These are phyloP conservation scores for Calycopis cecrops DNA, from an alignment of 1,140 invertebrate species.

Conservation along the genomic window DNA sequence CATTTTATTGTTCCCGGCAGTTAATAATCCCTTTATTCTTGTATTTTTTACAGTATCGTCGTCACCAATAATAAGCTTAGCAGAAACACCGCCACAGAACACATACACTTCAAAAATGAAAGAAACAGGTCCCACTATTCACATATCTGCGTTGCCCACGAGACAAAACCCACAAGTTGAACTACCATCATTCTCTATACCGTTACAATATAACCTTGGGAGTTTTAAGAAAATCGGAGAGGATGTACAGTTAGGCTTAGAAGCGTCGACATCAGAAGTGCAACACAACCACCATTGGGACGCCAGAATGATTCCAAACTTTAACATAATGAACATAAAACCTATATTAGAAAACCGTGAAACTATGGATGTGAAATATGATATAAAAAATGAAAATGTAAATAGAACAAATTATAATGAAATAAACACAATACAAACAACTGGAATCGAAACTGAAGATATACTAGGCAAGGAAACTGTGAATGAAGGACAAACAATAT, in stretches of 20 bases:
- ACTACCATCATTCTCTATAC: constrained; percentile 67
- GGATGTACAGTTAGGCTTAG: constrained; percentile 54
- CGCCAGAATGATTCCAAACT: constrained; percentile 54
- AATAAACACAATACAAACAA: constrained; percentile 41
- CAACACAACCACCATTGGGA: constrained; percentile 50
- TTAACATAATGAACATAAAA: constrained; percentile 66
- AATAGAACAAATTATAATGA: constrained; percentile 50
- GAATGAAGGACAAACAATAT: constrained; percentile 61
- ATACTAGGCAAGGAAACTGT: constrained; percentile 57
- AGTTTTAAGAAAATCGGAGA: constrained; percentile 62
- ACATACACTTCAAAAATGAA: constrained; percentile 45
- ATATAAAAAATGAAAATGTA: constrained; percentile 60
- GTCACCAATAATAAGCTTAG: constrained; percentile 56
- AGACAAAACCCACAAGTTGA: constrained; percentile 58
- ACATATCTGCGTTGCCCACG: constrained; percentile 61
- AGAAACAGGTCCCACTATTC: constrained; percentile 52
- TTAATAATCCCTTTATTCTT: no score
- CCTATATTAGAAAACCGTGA: constrained; percentile 56
- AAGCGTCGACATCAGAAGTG: constrained; percentile 35
- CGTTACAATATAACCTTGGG: constrained; percentile 63
- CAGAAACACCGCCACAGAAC: constrained; percentile 42
- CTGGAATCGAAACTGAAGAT: constrained; percentile 56
- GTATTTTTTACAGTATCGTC: constrained; percentile 54
- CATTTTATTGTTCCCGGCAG: no score
- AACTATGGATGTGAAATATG: constrained; percentile 55